Percentiles rank a stretch among this genome's conserved stretches.
Evolutionary conservation across 2,797 vertebrate species (phyloP).

Genomic region (Macroramphosus scolopax): DNA sequence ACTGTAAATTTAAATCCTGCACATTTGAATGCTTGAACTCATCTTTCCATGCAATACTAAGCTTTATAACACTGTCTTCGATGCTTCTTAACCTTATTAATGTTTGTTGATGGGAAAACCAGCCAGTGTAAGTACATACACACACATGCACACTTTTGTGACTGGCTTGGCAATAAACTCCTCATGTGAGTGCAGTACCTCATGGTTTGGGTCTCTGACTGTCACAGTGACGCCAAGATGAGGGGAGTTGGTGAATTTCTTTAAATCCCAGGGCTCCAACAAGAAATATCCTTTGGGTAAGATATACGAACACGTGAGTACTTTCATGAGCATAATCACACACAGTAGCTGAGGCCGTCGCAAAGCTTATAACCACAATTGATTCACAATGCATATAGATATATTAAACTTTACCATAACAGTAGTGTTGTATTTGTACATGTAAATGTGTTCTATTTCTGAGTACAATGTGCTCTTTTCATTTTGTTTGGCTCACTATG

Average conservation of each 20-base stretch:
- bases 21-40: no score
- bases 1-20: not conserved
- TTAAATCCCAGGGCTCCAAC: slow-evolving; percentile 83
- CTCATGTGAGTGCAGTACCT: slow-evolving; percentile 73
- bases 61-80: not conserved
- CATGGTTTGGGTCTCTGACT: slow-evolving; percentile 77
- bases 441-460: not conserved
- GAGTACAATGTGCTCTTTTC: not conserved
- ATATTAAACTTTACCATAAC: not conserved
- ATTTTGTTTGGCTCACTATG: slow-evolving; percentile 1
- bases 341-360: not conserved
- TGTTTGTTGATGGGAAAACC: slow-evolving; percentile 12
- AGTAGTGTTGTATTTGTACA: not conserved
- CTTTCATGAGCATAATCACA: no score
- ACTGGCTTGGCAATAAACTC: not conserved
- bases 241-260: slow-evolving; percentile 65
- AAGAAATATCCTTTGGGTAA: slow-evolving; percentile 81
- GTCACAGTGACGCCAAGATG: slow-evolving; percentile 86
- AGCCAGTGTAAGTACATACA: no score
- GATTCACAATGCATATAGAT: no score
- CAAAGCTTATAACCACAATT: no score
- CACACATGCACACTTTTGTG: no score
- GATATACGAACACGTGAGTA: slow-evolving; percentile 2
- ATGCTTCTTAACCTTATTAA: slow-evolving; percentile 1
- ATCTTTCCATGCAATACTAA: not conserved